Conservation (phyloP, 2,797 vertebrate genomes). For the Clarias fuscus region DNA sequence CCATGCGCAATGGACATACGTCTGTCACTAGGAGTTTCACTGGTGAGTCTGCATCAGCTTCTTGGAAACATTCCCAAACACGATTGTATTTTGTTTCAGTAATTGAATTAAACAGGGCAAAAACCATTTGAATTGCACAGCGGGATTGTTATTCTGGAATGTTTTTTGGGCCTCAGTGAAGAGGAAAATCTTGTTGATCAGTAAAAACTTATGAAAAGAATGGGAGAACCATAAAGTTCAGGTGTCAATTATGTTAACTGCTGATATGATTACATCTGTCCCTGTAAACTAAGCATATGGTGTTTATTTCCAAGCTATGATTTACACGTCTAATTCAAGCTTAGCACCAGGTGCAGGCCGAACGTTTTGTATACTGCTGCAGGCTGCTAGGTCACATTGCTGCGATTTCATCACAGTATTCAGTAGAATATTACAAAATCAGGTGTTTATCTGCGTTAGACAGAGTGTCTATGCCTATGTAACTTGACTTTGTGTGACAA, state of each 20-base stretch:
- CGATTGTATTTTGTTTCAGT: background rate
- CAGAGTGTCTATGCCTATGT: background rate
- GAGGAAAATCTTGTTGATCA: background rate
- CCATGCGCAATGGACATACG: constrained; percentile 89
- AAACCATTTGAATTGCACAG: background rate
- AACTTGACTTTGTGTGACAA: background rate
- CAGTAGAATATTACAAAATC: background rate
- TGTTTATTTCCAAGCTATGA: background rate
- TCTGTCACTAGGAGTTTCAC: constrained; percentile 77
- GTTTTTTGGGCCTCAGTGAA: too few species aligned
- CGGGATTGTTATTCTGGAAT: too few species aligned
- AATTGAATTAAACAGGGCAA: background rate
- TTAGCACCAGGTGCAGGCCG: background rate
- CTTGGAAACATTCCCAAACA: background rate
- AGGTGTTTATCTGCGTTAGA: background rate
- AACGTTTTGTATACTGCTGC: background rate
- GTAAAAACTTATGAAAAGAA: background rate
- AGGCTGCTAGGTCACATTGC: background rate
- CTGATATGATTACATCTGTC: background rate
- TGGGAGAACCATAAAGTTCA: background rate
- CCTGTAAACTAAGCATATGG: background rate
- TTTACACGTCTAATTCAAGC: background rate
- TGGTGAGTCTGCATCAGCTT: constrained; percentile 75
- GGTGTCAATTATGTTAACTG: background rate
- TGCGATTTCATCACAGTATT: background rate